A percentile compares a stretch with the other conserved stretches of the same genome.
Conservation (phyloP, 2,888 invertebrate genomes). For the Rhamphomyia laevipes region DNA sequence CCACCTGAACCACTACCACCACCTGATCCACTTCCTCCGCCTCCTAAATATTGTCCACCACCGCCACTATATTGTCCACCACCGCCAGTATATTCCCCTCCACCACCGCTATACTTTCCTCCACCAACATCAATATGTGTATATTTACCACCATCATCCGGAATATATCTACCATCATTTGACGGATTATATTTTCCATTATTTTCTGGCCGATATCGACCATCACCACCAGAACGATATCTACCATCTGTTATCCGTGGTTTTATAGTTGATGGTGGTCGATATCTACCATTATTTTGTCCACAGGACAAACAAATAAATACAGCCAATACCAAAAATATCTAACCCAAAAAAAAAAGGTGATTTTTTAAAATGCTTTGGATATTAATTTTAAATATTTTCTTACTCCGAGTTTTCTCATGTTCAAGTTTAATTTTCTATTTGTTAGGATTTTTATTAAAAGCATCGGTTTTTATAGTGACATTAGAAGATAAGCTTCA, state of each 20-base stretch:
- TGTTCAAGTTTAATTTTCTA: background rate
- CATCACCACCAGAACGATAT: constrained; percentile 29
- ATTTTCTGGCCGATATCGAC: constrained; percentile 25
- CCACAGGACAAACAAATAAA: constrained; percentile 9
- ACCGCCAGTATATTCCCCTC: constrained; percentile 23
- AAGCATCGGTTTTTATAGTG: background rate
- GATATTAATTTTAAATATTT: background rate
- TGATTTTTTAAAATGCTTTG: background rate
- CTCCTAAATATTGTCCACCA: constrained; percentile 16
- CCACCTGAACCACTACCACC: constrained; percentile 9
- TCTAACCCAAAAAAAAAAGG: no score
- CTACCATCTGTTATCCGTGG: constrained; percentile 24
- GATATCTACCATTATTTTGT: constrained; percentile 23
- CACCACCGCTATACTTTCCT: constrained; percentile 19
- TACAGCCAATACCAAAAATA: no score
- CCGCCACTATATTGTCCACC: constrained; percentile 20
- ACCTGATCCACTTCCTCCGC: constrained; percentile 12
- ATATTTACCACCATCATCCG: constrained; percentile 42
- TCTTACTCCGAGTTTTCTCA: background rate
- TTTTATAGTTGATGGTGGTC: constrained; percentile 21
- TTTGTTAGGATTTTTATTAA: background rate
- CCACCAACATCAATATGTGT: constrained; percentile 37
- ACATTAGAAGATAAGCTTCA: no score
- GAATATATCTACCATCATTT: constrained; percentile 38
- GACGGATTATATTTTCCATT: constrained; percentile 26